These are phyloP conservation scores for Pristiophorus japonicus DNA, from an alignment of 2,113 vertebrate genomes.

Conservation along the genomic window DNA sequence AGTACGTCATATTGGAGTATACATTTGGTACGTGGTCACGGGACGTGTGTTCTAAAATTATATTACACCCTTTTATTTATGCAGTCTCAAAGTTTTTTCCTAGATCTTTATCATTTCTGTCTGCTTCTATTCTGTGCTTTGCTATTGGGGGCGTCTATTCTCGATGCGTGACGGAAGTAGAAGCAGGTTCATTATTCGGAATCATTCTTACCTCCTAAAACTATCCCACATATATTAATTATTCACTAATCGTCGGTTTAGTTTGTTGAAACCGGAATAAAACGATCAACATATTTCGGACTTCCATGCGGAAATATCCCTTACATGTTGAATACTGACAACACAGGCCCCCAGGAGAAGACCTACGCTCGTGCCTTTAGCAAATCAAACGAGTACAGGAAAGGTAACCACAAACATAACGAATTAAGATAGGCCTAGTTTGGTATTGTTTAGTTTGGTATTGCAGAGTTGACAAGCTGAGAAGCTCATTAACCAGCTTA, in stretches of 20 bases:
- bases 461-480: background rate
- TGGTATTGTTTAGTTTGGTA: background rate
- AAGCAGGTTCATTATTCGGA: background rate
- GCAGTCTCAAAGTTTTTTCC: background rate
- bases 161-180: background rate
- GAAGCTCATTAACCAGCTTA: background rate
- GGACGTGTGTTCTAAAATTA: background rate
- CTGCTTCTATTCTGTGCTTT: background rate
- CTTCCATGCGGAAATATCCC: background rate
- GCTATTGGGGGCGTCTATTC: background rate
- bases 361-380: background rate
- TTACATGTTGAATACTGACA: too few relatives aligned
- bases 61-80: background rate
- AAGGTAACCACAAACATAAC: background rate
- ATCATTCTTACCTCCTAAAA: background rate
- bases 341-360: background rate
- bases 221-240: background rate
- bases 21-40: background rate
- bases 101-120: background rate
- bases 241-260: background rate
- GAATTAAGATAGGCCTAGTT: background rate
- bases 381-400: background rate
- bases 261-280: background rate
- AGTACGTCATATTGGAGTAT: background rate
- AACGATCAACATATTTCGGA: background rate